Evolutionary conservation across 2,888 invertebrate genomes (phyloP).

Genomic region (Apamea monoglypha): DNA sequence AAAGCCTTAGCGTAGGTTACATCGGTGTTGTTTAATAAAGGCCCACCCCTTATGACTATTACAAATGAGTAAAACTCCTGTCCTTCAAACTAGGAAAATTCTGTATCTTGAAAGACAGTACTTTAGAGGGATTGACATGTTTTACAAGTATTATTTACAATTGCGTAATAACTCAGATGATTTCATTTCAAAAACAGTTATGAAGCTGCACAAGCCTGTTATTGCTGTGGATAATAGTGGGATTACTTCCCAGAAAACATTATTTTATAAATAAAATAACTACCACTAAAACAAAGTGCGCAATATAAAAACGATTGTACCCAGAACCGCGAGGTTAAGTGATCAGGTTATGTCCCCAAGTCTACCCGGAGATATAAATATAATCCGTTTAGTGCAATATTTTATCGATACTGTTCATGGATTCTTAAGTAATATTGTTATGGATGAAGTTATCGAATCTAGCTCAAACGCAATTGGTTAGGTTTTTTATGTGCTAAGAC

Average conservation of each 20-base stretch:
- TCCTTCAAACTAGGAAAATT: too few species aligned
- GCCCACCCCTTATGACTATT: too few species aligned
- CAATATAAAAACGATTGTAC: not conserved
- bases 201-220: not conserved
- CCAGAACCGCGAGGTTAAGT: not conserved
- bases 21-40: too few species aligned
- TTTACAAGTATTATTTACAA: not conserved
- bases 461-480: not conserved
- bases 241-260: not conserved
- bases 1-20: too few species aligned
- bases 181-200: not conserved
- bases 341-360: slow-evolving; percentile 15
- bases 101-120: too few species aligned
- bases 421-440: slow-evolving; percentile 1
- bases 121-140: not conserved
- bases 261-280: not conserved
- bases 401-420: slow-evolving; percentile 20
- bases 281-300: not conserved
- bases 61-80: too few species aligned
- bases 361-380: slow-evolving; percentile 11
- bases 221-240: not conserved
- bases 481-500: not conserved
- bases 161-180: too few species aligned
- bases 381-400: slow-evolving; percentile 8
- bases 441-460: not conserved